Base-by-base conservation (phyloP, 2,888 invertebrate species). In the Crossocerus cetratus region DNA sequence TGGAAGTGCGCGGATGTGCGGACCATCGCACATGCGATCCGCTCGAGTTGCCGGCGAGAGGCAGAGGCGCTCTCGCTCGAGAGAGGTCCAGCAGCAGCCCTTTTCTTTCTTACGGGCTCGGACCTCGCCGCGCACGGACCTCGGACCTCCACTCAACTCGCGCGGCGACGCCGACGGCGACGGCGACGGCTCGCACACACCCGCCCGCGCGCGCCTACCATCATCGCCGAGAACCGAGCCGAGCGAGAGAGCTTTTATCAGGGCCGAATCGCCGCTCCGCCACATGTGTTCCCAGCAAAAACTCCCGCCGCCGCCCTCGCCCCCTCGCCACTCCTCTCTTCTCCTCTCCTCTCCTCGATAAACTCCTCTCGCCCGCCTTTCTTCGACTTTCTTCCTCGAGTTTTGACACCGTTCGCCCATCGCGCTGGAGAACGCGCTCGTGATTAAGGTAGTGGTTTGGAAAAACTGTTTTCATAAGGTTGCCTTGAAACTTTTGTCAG, bases 11-110 rank as follows among this genome's bases (percentile, higher is more conserved):
- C 88, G 88, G 88, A 88, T 88, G 86, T 86, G 84, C 86, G 88
- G 86, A 82, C 87, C 88, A 88, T 88, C 87, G 88, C 88, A 87
- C 85, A 86, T 76, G 81, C 88, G 88, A 87, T 88, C 86, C 86
- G 88, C 86, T 88, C 84, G 88, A 88, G 84, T 88, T 86, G 83
- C 76, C 75, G 70, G 16, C 1, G 8, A 14, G n/a, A n/a, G n/a
- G 49, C 61, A 77, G 76, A 78, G 76, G 77, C 76, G 77, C 83
- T n/a, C 32, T 32, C 32, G 32, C 8, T 32, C 32, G 82, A 82
- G 82, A 83, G 84, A 82, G 84, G 68, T 59, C 54, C 44, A 75
- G n/a, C n/a, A n/a, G n/a, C n/a, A n/a, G 44, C 53, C 14, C 68
- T 63, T 71, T 61, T 76, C 69, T 76, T 67, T 65, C 66, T 45